Base-by-base conservation (phyloP, 2,888 invertebrate species). In the Homarus gammarus region DNA sequence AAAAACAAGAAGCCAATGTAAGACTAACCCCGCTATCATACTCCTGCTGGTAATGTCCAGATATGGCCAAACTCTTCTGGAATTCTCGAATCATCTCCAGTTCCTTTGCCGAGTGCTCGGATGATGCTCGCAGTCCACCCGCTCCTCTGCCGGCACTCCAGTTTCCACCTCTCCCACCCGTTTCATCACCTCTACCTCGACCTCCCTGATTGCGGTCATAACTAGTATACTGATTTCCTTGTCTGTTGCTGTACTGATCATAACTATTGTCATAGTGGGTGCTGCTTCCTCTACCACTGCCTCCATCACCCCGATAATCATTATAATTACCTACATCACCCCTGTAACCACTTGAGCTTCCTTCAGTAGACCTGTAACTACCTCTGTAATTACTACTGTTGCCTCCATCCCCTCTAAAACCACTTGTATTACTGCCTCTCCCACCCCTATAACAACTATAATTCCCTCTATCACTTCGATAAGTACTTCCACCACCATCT, bases 71-170 rank as follows among this genome's bases (percentile, higher is more conserved):
- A 10, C 73, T 73, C 12, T 40, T 10, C 75, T 87, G 81, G 27
- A 87, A 87, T 1, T 78, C 82, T 31, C 73, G 70, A 44, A 81
- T 82, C 61, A 87, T 79, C 31, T 87, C 87, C 44, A 77, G 2
- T 31, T 85, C 85, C 27, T 79, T 86, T 36, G 56, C 40, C 2
- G 68, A 38, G 51, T 70, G 61, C 15, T 79, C 86, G 12, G 68
- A 33, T 27, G 79, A 22, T 36, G 78, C 38, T 22, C 56, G 44
- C 27, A 68, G 18, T 27, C 27, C 18, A 5, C 44, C 70, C 38
- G 82, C 64, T 6, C 81, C 70, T 40, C 38, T 61, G 44, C 51
- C 56, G 15, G 56, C 56, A 15, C 38, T 56, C 84, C 84, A 51
- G 33, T 75, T 40, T 33, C 75, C 61, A 36, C 87, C 70, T 61